Evolutionary conservation across 2,888 invertebrate genomes (phyloP), one percentile per base, ranked within the genome.

Genomic region (Trachelus stipa): DNA sequence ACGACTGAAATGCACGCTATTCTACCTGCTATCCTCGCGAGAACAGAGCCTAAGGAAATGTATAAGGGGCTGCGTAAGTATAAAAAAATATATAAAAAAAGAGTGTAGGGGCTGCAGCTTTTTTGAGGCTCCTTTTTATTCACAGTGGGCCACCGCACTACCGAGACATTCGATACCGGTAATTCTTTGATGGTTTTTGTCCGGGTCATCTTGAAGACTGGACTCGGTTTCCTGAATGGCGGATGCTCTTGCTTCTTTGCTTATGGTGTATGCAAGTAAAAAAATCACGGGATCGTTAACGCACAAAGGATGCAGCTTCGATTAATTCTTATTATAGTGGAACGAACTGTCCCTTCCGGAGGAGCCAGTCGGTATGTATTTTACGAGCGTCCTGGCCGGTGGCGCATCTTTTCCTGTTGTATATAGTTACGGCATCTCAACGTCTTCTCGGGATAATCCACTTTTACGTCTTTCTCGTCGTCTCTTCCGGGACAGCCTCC

Each of bases 141-240:
- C 35, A 73, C 35, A 56, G 71, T 71, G 73, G 34, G 33, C 34
- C 31, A 73, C 68, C 40, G 40, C 40, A 73, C 69, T 31, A 68
- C 68, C 73, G 77, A 69, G 81, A 81, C 69, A 81, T 73, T 79
- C 77, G 80, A 81, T 80, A 80, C 31, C 79, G 78, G 69, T 81
- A 80, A 81, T 81, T 73, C 76, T 78, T 73, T 73, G 75, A 35
- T 33, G 69, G 69, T 69, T 76, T 73, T 76, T 80, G 77, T 74
- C 73, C 15, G 75, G 56, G 74, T 76, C 79, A 74, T 77, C 77
- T 71, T 77, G 73, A 76, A 73, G 79, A 77, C 73, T 56, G 33
- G 56, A 79, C 23, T n/a, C 35, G 69, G 74, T 73, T 76, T 80
- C 76, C 81, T 80, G 78, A 74, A 31, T 33, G 76, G 74, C 71